A percentile compares a stretch with the other conserved stretches of the same genome.
phyloP scores from a whole-genome alignment of 1,140 invertebrate genomes.

The Lucilia cuprina region DNA sequence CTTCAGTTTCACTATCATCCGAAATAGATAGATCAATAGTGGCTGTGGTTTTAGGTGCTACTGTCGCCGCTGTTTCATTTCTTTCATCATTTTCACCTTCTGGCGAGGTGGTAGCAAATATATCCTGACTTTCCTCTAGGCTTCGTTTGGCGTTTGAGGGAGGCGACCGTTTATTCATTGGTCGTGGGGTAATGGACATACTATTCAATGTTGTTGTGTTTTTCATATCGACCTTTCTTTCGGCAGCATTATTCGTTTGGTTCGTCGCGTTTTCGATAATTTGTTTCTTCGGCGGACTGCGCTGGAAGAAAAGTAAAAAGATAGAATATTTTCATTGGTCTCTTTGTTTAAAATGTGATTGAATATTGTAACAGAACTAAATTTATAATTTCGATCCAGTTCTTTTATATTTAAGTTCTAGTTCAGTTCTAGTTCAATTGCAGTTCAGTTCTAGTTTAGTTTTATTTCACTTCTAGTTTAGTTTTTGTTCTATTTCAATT shows the following conservation, averaged over 20 bases:
- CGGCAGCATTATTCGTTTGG: not conserved
- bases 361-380: no score
- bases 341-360: not conserved
- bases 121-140: conserved; percentile 35
- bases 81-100: conserved; percentile 37
- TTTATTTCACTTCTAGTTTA: not conserved
- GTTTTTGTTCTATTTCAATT: no score
- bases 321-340: not conserved
- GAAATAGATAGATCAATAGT: conserved; percentile 13
- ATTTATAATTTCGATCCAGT: no score
- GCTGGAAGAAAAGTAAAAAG: conserved; percentile 18
- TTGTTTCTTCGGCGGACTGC: conserved; percentile 6
- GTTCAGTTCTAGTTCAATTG: not conserved
- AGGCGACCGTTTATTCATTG: conserved; percentile 46
- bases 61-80: no score
- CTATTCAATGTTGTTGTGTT: conserved; percentile 21
- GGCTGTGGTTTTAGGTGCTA: not conserved
- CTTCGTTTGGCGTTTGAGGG: conserved; percentile 35
- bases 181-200: conserved; percentile 36
- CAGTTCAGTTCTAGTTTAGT: not conserved
- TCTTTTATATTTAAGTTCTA: no score
- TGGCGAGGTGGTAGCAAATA: conserved; percentile 27
- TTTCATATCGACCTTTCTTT: not conserved
- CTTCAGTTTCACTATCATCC: conserved; percentile 42
- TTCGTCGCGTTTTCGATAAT: not conserved